Percentiles rank a stretch among this genome's conserved stretches.
These are phyloP conservation scores for Neolamprologus sp. DNA, from an alignment of 2,113 vertebrate genomes.

Conservation along the genomic window DNA sequence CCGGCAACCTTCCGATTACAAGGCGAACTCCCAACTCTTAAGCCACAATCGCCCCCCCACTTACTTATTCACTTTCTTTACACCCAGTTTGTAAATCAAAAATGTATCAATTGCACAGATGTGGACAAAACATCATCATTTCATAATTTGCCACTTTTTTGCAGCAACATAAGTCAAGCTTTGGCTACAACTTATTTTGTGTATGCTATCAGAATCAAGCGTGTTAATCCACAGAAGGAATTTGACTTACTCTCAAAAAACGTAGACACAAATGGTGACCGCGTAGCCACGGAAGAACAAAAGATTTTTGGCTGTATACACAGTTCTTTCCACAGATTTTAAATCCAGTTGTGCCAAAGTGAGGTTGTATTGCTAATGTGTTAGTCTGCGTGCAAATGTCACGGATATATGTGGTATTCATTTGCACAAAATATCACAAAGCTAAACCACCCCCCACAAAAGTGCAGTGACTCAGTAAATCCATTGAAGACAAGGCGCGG, in stretches of 20 bases:
- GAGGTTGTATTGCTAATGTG: not conserved
- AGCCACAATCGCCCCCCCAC: too few relatives aligned
- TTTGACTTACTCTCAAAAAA: not conserved
- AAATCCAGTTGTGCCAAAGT: not conserved
- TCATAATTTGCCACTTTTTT: not conserved
- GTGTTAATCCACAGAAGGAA: not conserved
- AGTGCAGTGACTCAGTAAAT: not conserved
- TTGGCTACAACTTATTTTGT: not conserved
- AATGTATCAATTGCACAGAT: not conserved
- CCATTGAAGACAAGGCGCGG: not conserved
- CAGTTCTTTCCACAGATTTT: not conserved
- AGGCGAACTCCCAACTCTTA: too few relatives aligned
- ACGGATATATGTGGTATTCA: not conserved
- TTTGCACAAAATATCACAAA: not conserved
- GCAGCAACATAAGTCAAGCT: not conserved
- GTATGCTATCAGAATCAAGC: not conserved
- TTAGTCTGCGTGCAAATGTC: not conserved
- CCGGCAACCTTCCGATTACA: too few relatives aligned
- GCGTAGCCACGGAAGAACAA: not conserved
- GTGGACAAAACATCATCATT: not conserved
- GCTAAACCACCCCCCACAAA: fast-evolving
- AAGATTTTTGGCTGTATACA: not conserved
- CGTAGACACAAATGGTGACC: not conserved
- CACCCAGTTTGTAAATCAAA: not conserved
- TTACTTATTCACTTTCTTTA: too few relatives aligned